phyloP scores from a whole-genome alignment of 2,888 invertebrate species.

The Lasioglossum zephyrum region DNA sequence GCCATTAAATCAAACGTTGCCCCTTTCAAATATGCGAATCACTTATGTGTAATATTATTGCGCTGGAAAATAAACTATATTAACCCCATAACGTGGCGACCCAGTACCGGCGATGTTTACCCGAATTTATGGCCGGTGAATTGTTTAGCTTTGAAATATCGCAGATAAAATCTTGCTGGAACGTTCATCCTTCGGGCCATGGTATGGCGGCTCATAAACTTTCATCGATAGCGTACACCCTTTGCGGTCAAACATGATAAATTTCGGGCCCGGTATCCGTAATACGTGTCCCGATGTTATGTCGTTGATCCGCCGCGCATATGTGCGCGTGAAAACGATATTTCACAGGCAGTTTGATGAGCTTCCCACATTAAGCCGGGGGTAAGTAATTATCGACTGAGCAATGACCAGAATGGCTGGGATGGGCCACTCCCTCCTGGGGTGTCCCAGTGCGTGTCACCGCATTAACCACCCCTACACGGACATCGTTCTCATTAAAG shows the following conservation, averaged over 20 bases:
- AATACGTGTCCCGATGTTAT: slow-evolving; percentile 63
- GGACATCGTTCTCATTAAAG: slow-evolving; percentile 77
- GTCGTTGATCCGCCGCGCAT: slow-evolving; percentile 56
- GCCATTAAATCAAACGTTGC: neutral
- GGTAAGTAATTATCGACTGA: slow-evolving; percentile 81
- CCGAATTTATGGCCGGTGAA: slow-evolving; percentile 1
- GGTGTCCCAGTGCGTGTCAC: slow-evolving; percentile 81
- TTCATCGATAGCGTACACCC: slow-evolving; percentile 27
- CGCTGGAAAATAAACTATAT: slow-evolving; percentile 10
- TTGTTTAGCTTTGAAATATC: slow-evolving; percentile 16
- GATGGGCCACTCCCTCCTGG: slow-evolving; percentile 79
- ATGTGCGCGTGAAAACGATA: slow-evolving; percentile 73
- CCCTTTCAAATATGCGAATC: neutral
- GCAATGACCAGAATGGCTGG: slow-evolving; percentile 73
- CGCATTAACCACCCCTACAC: slow-evolving; percentile 78
- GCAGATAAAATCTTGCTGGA: slow-evolving; percentile 31
- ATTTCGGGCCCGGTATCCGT: slow-evolving; percentile 58
- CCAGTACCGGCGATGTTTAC: neutral
- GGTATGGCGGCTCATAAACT: slow-evolving; percentile 11
- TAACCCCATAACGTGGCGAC: neutral
- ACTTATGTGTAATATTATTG: neutral
- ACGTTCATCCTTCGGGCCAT: neutral
- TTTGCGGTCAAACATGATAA: slow-evolving; percentile 59
- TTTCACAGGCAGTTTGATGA: slow-evolving; percentile 77
- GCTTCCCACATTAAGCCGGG: slow-evolving; percentile 76